A percentile compares a stretch with the other conserved stretches of the same genome.
Conservation (phyloP, 2,888 invertebrate species). For the Parasteatoda lunata region DNA sequence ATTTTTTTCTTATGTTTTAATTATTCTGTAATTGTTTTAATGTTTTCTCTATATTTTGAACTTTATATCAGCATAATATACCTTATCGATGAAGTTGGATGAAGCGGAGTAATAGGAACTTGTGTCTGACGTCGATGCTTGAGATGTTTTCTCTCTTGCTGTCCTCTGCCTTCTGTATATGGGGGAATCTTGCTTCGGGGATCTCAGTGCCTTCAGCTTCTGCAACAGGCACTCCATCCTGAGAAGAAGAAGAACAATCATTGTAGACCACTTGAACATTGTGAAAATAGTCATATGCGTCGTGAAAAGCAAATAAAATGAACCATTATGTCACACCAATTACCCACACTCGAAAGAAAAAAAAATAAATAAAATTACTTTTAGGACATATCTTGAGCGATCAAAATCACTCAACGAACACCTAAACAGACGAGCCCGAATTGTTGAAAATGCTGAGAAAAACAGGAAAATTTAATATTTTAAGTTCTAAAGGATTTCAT, state of each 20-base stretch:
- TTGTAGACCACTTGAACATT: neutral
- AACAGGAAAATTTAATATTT: no score
- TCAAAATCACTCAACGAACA: no score
- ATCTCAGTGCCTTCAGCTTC: constrained; percentile 40
- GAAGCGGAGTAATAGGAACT: constrained; percentile 57
- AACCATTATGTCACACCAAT: neutral
- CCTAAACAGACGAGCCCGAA: no score
- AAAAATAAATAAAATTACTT: no score
- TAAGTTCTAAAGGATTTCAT: no score
- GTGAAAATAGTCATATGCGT: no score
- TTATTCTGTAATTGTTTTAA: no score
- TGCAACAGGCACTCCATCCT: constrained; percentile 61
- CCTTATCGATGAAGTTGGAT: constrained; percentile 58
- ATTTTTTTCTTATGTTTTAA: no score
- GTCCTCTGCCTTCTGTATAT: constrained; percentile 49
- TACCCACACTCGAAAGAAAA: no score
- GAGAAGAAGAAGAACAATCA: neutral
- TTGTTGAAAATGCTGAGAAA: no score
- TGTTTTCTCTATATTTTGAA: no score
- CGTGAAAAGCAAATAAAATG: neutral
- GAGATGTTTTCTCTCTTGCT: constrained; percentile 15
- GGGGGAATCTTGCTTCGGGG: constrained; percentile 54
- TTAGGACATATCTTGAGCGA: no score
- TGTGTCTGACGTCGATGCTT: constrained; percentile 33
- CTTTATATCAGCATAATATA: constrained; percentile 3